Base-by-base conservation (phyloP, 2,888 invertebrate species). In the Tetragonula carbonaria region DNA sequence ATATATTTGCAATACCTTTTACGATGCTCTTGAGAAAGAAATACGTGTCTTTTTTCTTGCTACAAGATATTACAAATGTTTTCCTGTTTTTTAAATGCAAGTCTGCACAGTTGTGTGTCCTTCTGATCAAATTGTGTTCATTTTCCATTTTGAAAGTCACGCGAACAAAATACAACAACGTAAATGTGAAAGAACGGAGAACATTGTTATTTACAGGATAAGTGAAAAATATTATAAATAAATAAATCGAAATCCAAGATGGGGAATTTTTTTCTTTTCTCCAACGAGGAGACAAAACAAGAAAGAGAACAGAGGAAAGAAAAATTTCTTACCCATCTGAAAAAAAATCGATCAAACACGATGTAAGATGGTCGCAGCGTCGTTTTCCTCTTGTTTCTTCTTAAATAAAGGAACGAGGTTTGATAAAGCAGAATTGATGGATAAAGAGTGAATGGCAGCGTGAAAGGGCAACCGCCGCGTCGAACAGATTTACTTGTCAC, bases 401-500 rank as follows among this genome's bases (percentile, higher is more conserved):
- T 57, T 57, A 13, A 33, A 33, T 11, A 6, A 16, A 21, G 18
- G 4, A n/a, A 38, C 21, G 1, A 33, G 18, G 33, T 55, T 55
- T 0, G 5, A 14, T 45, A 45, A 45, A 45, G 45, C 14, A 16
- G 8, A 23, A 23, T 16, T 23, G 38, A 4, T 59, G 16, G 21
- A 23, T 38, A 33, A 71, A 57, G 14, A 5, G n/a, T n/a, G 6
- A 38, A 13, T 8, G 18, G 57, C 23, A 8, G 8, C 53, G 21
- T 5, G 45, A 23, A n/a, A 38, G 51, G 33, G 55, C 28, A 75
- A 53, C 53, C 45, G 62, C 38, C n/a, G 21, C 63, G 57, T 28
- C 23, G 18, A 71, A 72, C 16, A n/a, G 62, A 78, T 78, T 23
- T 67, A 50, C 45, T 74, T 53, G 72, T 73, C 38, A 38, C 21